Conservation (phyloP, 30 jellyfish, hydroid and myxozoan genomes). For the Mastigias papua region DNA sequence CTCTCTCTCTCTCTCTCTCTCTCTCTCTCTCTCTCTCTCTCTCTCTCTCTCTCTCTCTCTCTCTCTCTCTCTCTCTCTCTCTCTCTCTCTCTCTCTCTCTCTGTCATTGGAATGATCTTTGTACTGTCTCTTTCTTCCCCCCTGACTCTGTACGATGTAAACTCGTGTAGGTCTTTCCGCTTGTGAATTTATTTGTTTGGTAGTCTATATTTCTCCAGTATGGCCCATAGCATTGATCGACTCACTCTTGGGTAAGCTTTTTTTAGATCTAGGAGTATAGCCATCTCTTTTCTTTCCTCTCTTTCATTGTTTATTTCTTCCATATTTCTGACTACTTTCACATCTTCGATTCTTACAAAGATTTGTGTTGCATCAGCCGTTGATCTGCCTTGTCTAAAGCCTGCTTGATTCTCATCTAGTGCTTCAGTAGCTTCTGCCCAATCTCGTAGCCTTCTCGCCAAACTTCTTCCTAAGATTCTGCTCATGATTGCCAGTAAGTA, state of each 20-base stretch:
- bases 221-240: not conserved
- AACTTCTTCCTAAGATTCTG: no score
- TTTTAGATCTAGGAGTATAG: not conserved
- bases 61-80: not conserved
- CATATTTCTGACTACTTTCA: not conserved
- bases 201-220: not conserved
- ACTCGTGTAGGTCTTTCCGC: not conserved
- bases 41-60: not conserved
- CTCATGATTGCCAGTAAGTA: no score
- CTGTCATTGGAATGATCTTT: not conserved
- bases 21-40: not conserved
- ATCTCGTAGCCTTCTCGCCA: no score
- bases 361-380: no score
- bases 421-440: no score
- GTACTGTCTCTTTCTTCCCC: not conserved
- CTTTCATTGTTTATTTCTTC: not conserved
- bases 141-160: not conserved
- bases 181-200: not conserved
- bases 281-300: not conserved
- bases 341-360: no score
- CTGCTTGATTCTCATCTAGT: no score
- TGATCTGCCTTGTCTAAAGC: no score
- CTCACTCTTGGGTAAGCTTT: not conserved
- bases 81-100: not conserved
- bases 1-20: not conserved